phyloP scores from a whole-genome alignment of 2,888 invertebrate genomes.

The Trachelus troglodyta region DNA sequence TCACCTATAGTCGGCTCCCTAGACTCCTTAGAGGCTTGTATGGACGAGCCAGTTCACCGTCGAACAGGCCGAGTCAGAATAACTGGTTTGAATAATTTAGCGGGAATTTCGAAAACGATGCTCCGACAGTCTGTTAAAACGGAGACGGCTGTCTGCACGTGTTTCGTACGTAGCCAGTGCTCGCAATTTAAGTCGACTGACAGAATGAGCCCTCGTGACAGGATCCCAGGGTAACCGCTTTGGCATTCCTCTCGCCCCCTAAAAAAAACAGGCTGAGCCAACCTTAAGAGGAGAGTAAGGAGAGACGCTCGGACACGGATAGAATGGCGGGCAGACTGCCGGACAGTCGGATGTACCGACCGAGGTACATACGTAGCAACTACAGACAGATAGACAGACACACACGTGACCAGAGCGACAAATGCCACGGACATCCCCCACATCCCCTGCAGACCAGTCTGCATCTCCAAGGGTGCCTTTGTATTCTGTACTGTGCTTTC shows the following conservation, averaged over 20 bases:
- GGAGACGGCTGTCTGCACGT: not conserved
- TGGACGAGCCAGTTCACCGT: not conserved
- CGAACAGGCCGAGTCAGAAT: not conserved
- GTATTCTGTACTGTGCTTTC: constrained; percentile 13
- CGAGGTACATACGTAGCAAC: not conserved
- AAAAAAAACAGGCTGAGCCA: not conserved
- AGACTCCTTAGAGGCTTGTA: not conserved
- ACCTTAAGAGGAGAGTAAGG: not conserved
- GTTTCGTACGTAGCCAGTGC: not conserved
- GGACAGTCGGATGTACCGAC: not conserved
- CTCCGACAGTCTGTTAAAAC: not conserved
- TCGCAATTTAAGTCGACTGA: not conserved
- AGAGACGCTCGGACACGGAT: not conserved
- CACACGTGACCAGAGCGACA: constrained; percentile 29
- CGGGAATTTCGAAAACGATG: not conserved
- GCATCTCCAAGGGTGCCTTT: constrained; percentile 25
- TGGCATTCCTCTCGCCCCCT: not conserved
- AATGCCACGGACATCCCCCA: constrained; percentile 14
- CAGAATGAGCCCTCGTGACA: not conserved
- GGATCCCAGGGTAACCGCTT: not conserved
- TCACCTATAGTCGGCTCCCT: not conserved
- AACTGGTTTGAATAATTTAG: not conserved
- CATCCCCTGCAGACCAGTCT: constrained; percentile 14
- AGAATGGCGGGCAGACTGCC: too few species aligned
- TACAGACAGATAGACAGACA: constrained; percentile 4